A percentile compares a stretch with the other conserved stretches of the same genome.
Conservation (phyloP, 2,888 invertebrate genomes). For the Platypus cylindrus region DNA sequence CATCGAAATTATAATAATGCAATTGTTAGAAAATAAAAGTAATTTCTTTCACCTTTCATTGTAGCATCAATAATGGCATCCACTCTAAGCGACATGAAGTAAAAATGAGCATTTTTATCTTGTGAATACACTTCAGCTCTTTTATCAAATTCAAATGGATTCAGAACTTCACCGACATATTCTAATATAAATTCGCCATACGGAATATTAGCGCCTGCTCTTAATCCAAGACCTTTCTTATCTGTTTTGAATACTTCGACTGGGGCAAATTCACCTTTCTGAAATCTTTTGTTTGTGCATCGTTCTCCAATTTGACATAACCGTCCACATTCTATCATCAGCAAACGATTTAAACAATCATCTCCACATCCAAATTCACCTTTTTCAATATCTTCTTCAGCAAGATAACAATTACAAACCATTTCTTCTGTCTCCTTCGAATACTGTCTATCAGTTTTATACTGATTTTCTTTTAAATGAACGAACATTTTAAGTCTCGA, state of each 20-base stretch:
- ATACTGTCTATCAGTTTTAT: constrained; percentile 68
- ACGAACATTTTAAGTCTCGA: constrained; percentile 62
- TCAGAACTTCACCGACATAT: constrained; percentile 95
- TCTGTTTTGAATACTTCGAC: constrained; percentile 84
- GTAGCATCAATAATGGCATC: constrained; percentile 96
- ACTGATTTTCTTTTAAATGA: constrained; percentile 73
- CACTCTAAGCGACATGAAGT: constrained; percentile 92
- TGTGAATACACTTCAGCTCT: constrained; percentile 81
- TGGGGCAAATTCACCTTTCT: constrained; percentile 70
- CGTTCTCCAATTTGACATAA: constrained; percentile 79
- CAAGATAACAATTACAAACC: constrained; percentile 90
- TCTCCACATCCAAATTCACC: constrained; percentile 87
- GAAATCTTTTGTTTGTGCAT: constrained; percentile 92
- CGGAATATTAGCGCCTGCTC: constrained; percentile 58
- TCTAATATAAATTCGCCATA: constrained; percentile 91
- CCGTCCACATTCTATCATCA: constrained; percentile 96
- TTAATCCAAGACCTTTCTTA: constrained; percentile 90
- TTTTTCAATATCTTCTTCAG: constrained; percentile 68
- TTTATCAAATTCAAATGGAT: constrained; percentile 77
- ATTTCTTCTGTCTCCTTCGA: constrained; percentile 87
- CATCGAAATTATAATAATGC: not conserved
- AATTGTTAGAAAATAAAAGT: not conserved
- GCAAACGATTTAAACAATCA: constrained; percentile 88
- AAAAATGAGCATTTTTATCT: constrained; percentile 85
- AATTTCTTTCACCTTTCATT: constrained; percentile 45